A percentile compares a stretch with the other conserved stretches of the same genome.
These are phyloP conservation scores for Pachypeltis micranthus DNA, from an alignment of 1,140 invertebrate species.

Conservation along the genomic window DNA sequence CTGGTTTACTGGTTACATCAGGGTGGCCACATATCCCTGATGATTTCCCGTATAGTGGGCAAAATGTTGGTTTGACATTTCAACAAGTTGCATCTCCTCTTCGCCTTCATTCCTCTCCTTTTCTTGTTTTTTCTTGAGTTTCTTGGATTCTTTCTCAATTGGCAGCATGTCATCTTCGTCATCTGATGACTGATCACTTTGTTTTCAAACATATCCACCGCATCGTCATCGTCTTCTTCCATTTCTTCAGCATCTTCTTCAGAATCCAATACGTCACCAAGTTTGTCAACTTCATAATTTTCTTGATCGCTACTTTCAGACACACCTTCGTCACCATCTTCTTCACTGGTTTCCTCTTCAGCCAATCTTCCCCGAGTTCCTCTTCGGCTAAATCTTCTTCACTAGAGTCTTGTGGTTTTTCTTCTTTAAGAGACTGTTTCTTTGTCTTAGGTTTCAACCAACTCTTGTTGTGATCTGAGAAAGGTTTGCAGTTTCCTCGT, in stretches of 20 bases:
- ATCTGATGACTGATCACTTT: constrained; percentile 40
- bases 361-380: constrained; percentile 24
- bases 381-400: constrained; percentile 23
- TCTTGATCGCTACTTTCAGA: constrained; percentile 24
- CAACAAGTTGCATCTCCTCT: constrained; percentile 65
- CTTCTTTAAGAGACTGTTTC: not conserved
- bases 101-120: constrained; percentile 56
- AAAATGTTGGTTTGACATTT: too few relatives aligned
- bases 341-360: constrained; percentile 19
- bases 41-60: too few relatives aligned
- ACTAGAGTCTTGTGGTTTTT: constrained; percentile 13
- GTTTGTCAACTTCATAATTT: constrained; percentile 10
- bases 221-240: constrained; percentile 27
- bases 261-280: constrained; percentile 18
- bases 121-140: constrained; percentile 60
- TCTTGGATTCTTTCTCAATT: constrained; percentile 75
- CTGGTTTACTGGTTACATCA: too few relatives aligned
- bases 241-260: constrained; percentile 28
- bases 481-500: constrained; percentile 11
- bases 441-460: constrained; percentile 52
- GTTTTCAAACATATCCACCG: constrained; percentile 36
- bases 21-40: too few relatives aligned
- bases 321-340: constrained; percentile 22
- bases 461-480: constrained; percentile 50
- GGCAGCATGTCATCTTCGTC: constrained; percentile 56